A percentile compares a stretch with the other conserved stretches of the same genome.
Conservation (phyloP, 1,140 invertebrate species). For the Halyomorpha halys region DNA sequence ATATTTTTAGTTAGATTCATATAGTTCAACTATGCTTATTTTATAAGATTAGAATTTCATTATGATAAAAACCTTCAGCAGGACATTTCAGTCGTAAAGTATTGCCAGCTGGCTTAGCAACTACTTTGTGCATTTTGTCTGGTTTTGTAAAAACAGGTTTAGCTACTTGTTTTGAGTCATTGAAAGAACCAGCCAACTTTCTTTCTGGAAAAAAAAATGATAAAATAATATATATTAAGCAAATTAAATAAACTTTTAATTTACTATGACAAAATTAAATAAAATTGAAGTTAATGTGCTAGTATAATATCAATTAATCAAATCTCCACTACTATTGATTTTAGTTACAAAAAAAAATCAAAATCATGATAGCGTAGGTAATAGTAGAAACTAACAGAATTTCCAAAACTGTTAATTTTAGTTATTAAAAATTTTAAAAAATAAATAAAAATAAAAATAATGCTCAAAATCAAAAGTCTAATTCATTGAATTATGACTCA, state of each 20-base stretch:
- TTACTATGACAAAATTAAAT: neutral
- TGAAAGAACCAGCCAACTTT: slow-evolving; percentile 36
- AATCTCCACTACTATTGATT: no score
- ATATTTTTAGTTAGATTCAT: neutral
- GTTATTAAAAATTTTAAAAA: no score
- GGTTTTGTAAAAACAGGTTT: slow-evolving; percentile 40
- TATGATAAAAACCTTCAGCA: slow-evolving; percentile 38
- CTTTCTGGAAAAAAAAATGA: neutral
- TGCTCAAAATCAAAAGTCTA: no score
- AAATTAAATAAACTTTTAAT: slow-evolving; percentile 5
- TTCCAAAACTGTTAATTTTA: no score
- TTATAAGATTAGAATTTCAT: neutral
- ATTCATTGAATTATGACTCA: no score
- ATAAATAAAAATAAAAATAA: no score
- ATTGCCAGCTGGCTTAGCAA: slow-evolving; percentile 57
- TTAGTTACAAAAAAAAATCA: no score
- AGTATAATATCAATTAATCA: neutral
- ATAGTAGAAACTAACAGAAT: no score
- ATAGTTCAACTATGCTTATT: neutral
- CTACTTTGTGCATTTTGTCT: slow-evolving; percentile 40
- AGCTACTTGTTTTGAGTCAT: slow-evolving; percentile 32
- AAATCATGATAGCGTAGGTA: no score
- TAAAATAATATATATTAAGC: neutral
- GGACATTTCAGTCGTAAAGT: slow-evolving; percentile 52
- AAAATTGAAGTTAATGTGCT: slow-evolving; percentile 6